Percentiles rank a stretch among this genome's conserved stretches.
These are phyloP conservation scores for Zaprionus tsacasi DNA, from an alignment of 1,140 invertebrate genomes.

Conservation along the genomic window DNA sequence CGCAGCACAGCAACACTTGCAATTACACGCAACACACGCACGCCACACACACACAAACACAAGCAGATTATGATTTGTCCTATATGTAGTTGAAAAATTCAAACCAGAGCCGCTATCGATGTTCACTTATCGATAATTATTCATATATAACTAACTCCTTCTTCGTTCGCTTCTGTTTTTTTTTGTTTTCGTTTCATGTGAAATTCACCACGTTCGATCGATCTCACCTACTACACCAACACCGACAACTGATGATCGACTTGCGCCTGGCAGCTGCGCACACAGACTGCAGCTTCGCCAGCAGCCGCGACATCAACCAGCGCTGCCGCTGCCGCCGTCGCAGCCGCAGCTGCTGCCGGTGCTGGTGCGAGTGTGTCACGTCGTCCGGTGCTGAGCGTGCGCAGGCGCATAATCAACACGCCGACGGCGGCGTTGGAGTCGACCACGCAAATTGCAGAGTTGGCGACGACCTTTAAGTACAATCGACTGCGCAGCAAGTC, in stretches of 20 bases:
- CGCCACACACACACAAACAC: neutral
- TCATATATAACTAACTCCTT: conserved; percentile 21
- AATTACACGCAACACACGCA: neutral
- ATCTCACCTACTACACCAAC: neutral
- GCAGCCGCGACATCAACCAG: conserved; percentile 17
- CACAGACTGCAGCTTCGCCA: conserved; percentile 55
- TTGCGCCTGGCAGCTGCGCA: conserved; percentile 63
- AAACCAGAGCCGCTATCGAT: conserved; percentile 1
- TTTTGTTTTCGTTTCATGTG: conserved; percentile 54
- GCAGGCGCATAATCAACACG: conserved; percentile 75
- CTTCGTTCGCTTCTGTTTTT: conserved; percentile 49
- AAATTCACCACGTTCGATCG: neutral
- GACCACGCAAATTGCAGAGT: conserved; percentile 55
- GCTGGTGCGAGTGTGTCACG: conserved; percentile 49
- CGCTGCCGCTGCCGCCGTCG: neutral
- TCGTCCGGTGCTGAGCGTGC: conserved; percentile 76
- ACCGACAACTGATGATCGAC: conserved; percentile 3
- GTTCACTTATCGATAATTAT: conserved; percentile 1
- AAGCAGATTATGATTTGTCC: neutral
- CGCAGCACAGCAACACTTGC: conserved; percentile 1
- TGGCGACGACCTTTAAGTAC: conserved; percentile 66
- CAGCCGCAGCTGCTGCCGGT: neutral
- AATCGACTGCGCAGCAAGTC: conserved; percentile 56
- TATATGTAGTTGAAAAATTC: neutral
- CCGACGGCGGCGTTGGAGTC: conserved; percentile 44